Evolutionary conservation across 1,140 invertebrate genomes (phyloP).

Genomic region (Drosophila arizonae): DNA sequence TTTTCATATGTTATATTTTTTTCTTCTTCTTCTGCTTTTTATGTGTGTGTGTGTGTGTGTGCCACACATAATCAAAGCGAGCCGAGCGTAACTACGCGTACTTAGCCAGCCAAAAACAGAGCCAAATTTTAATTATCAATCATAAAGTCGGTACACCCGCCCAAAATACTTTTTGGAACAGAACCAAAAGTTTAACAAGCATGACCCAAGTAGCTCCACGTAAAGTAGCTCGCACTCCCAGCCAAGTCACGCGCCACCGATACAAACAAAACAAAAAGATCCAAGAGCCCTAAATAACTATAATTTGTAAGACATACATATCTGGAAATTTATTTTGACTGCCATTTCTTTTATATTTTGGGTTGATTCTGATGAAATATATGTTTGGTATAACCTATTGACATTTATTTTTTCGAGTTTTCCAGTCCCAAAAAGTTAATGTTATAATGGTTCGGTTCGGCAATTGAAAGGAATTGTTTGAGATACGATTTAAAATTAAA

Average conservation of each 20-base stretch:
- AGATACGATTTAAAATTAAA: no score
- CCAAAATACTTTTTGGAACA: conserved; percentile 78
- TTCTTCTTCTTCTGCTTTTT: no score
- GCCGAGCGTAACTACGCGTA: conserved; percentile 57
- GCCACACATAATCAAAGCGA: conserved; percentile 28
- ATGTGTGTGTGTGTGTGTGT: conserved; percentile 16
- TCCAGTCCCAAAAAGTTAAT: no score
- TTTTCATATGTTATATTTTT: conserved; percentile 33
- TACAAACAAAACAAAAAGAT: conserved; percentile 5
- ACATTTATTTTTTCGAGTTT: no score
- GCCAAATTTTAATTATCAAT: conserved; percentile 70
- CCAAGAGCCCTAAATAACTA: conserved; percentile 14
- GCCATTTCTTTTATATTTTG: neutral
- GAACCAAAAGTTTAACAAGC: conserved; percentile 78
- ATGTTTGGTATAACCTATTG: no score
- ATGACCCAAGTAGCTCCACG: conserved; percentile 49
- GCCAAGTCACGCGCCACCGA: conserved; percentile 37
- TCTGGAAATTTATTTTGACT: neutral
- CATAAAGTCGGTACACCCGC: conserved; percentile 52
- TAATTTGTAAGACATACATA: conserved; percentile 8
- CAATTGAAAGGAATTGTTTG: no score
- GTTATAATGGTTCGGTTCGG: no score
- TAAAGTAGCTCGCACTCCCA: conserved; percentile 18
- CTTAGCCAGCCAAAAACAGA: conserved; percentile 36
- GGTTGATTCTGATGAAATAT: no score